Evolutionary conservation across 2,888 invertebrate species (phyloP), one percentile per base, ranked within the genome.

Genomic region (Tenodera sinensis): DNA sequence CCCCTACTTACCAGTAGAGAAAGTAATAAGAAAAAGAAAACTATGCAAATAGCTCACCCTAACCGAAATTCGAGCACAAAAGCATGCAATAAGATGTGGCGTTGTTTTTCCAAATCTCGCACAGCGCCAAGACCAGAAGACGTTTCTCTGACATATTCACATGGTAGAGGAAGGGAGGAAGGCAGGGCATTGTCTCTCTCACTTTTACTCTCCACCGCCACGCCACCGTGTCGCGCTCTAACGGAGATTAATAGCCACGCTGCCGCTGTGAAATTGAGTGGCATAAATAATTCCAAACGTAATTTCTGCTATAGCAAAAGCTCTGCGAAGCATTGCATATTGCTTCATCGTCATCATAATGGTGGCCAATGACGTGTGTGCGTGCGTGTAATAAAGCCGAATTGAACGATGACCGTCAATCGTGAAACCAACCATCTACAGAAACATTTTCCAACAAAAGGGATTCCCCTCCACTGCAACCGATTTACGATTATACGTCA

Each of bases 231-330:
- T 86, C 86, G 81, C 27, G 82, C 54, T 71, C 81, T 87, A 87
- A 87, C 87, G n/a, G 87, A 87, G 87, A 87, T 87, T 87, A 87
- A 87, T 87, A 87, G 87, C 28, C 42, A 27, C 34, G 34, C 82
- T 20, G 83, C 28, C 82, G 82, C 87, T 87, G 28, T 87, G 87
- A 87, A 87, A 87, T 87, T 87, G 87, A 87, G 87, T 87, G 87
- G 34, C 87, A 87, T 87, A 87, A 87, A 87, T 87, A 87, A 87
- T 87, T 87, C 87, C 42, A 42, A 71, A 87, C 82, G 34, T 87
- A 87, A 87, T 87, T 87, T 87, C 87, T 87, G 87, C 47, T 47
- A 71, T 71, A 71, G 54, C 54, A 71, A 71, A 71, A 71, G 54
- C 54, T 71, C 54, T 47, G 85, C 85, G 27, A 85, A 85, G 85